phyloP scores from a whole-genome alignment of 2,797 vertebrate genomes.

The Emys orbicularis region DNA sequence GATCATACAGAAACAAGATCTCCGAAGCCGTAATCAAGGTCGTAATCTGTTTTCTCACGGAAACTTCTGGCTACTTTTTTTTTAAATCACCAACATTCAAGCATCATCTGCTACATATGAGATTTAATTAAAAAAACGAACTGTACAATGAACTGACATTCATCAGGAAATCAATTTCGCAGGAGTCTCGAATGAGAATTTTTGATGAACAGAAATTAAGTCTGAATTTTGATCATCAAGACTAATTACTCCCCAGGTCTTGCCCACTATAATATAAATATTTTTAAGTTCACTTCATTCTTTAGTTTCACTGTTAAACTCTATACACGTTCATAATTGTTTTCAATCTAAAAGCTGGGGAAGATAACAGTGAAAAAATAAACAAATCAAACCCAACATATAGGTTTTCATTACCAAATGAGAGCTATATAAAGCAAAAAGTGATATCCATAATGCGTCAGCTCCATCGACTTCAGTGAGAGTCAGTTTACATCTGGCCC shows the following conservation, averaged over 20 bases:
- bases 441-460: not conserved
- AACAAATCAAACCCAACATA: not conserved
- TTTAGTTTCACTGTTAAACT: not conserved
- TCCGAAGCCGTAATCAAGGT: not conserved
- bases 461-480: not conserved
- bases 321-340: not conserved
- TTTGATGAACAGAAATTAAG: not conserved
- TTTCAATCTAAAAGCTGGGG: conserved; percentile 8
- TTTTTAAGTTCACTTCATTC: not conserved
- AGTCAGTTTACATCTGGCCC: conserved; percentile 32
- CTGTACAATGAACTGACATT: not conserved
- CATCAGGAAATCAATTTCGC: not conserved
- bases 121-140: not conserved
- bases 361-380: not conserved
- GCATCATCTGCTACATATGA: not conserved
- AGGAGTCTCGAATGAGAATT: not conserved
- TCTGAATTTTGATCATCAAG: not conserved
- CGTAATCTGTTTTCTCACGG: not conserved
- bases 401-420: not conserved
- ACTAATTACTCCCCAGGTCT: not conserved
- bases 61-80: fast-evolving
- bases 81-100: not conserved
- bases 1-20: not conserved
- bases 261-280: not conserved
- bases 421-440: not conserved